These are phyloP conservation scores for Autographa gamma DNA, from an alignment of 2,888 invertebrate species.

Conservation along the genomic window DNA sequence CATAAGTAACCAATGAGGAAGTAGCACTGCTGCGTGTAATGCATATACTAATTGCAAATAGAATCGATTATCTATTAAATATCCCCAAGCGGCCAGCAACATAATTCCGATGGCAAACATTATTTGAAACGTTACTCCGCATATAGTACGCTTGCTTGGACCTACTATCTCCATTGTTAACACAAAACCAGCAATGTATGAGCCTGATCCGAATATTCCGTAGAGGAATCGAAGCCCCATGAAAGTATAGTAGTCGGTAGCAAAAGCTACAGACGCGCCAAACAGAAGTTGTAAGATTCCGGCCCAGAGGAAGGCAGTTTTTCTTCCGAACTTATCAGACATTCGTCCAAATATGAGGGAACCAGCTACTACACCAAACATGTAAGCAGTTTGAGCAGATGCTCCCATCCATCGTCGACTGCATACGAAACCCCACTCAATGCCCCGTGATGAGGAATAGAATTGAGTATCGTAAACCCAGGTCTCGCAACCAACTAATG, in stretches of 20 bases:
- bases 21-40: conserved; percentile 91
- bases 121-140: conserved; percentile 94
- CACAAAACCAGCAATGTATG: conserved; percentile 91
- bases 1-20: conserved; percentile 95
- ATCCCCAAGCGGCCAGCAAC: conserved; percentile 95
- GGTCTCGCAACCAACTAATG: conserved; percentile 75
- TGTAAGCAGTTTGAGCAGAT: conserved; percentile 93
- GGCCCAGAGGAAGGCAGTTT: conserved; percentile 93
- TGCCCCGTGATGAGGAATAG: conserved; percentile 92
- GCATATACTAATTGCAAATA: conserved; percentile 94
- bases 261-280: conserved; percentile 93
- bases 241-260: conserved; percentile 92
- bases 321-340: conserved; percentile 94
- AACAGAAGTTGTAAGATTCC: conserved; percentile 92
- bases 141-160: conserved; percentile 93
- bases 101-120: conserved; percentile 95
- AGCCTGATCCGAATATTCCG: conserved; percentile 95
- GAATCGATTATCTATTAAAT: conserved; percentile 92
- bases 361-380: conserved; percentile 95
- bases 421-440: conserved; percentile 96
- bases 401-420: conserved; percentile 94
- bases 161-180: conserved; percentile 95
- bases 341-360: conserved; percentile 93
- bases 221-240: conserved; percentile 91
- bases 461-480: conserved; percentile 94